Evolutionary conservation across 2,113 vertebrate genomes (phyloP).

Genomic region (Lepus timidus): DNA sequence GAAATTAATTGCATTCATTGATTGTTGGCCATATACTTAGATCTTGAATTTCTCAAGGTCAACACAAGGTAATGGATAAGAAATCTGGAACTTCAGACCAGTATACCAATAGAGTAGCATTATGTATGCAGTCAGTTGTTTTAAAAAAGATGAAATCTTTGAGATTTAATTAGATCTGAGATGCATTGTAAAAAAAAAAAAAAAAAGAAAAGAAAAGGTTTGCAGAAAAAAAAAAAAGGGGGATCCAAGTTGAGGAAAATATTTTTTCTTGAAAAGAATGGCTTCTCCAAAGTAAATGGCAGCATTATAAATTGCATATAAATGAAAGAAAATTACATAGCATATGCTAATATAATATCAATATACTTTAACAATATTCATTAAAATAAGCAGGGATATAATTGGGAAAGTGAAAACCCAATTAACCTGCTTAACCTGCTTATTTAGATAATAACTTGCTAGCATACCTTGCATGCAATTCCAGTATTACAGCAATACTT

Average conservation of each 20-base stretch:
- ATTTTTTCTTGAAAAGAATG: constrained; percentile 62
- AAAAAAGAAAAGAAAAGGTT: neutral
- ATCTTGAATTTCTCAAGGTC: constrained; percentile 75
- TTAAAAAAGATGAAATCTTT: constrained; percentile 65
- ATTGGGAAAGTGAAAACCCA: constrained; percentile 69
- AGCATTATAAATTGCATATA: constrained; percentile 56
- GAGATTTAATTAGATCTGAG: constrained; percentile 59
- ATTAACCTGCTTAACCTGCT: constrained; percentile 63
- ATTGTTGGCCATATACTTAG: constrained; percentile 62
- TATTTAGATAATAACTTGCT: constrained; percentile 59
- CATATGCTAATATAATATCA: constrained; percentile 78
- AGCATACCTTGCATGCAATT: constrained; percentile 66
- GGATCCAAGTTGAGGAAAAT: neutral
- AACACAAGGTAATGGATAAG: constrained; percentile 65
- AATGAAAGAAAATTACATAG: constrained; percentile 73
- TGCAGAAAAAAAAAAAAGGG: neutral
- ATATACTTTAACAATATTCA: constrained; percentile 77
- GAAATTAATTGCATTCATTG: neutral
- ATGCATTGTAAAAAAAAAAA: constrained; percentile 53
- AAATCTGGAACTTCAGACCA: constrained; percentile 66
- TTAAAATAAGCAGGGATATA: constrained; percentile 74
- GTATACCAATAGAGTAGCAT: constrained; percentile 66
- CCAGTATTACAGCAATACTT: constrained; percentile 58
- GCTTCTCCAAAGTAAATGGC: constrained; percentile 49
- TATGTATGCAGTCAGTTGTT: constrained; percentile 42